These are phyloP conservation scores for Lamellibrachia luymesi DNA, from an alignment of 1,140 invertebrate genomes.

Conservation along the genomic window DNA sequence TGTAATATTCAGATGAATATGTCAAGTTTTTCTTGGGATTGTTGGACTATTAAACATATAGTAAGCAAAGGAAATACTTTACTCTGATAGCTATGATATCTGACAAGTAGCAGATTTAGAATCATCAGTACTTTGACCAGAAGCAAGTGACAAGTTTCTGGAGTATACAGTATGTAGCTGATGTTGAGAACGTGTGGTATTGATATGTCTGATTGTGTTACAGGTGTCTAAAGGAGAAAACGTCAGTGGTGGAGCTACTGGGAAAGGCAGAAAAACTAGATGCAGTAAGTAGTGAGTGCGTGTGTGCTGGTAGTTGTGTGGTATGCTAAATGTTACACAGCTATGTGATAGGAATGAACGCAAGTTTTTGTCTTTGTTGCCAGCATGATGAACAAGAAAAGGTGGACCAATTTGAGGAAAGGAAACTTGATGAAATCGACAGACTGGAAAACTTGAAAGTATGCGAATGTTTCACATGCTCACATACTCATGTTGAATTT, in stretches of 20 bases:
- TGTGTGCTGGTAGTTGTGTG: background rate
- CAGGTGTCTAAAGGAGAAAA: background rate
- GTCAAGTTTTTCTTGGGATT: background rate
- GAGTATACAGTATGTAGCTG: background rate
- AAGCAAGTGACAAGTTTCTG: background rate
- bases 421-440: background rate
- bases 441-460: background rate
- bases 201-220: background rate
- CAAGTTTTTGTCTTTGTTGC: background rate
- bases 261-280: background rate
- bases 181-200: background rate
- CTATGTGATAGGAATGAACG: background rate
- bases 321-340: background rate
- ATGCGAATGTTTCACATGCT: background rate
- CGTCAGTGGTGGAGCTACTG: background rate
- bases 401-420: background rate
- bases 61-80: background rate
- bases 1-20: background rate
- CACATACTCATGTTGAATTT: background rate
- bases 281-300: background rate
- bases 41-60: background rate
- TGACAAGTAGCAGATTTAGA: background rate
- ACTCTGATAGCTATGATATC: background rate
- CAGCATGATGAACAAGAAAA: background rate
- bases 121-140: background rate